Conservation (phyloP, 2,797 vertebrate species). For the Corythornis leucogaster region DNA sequence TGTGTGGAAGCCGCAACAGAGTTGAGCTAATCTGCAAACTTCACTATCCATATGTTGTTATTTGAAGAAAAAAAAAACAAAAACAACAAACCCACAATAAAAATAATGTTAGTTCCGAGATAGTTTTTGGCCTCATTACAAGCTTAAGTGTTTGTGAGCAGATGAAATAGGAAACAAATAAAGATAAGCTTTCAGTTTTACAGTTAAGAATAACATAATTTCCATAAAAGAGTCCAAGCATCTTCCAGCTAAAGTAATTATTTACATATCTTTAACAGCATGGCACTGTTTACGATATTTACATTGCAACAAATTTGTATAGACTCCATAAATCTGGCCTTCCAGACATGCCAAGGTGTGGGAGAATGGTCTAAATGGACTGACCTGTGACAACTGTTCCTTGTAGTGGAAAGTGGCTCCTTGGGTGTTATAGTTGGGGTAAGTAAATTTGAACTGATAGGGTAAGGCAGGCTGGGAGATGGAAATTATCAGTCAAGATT, state of each 20-base stretch:
- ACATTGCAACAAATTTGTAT: not conserved
- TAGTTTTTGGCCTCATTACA: not conserved
- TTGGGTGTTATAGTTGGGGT: not conserved
- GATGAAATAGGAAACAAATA: not conserved
- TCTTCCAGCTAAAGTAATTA: not conserved
- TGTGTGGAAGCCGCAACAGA: not conserved
- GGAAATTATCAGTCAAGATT: conserved; percentile 54
- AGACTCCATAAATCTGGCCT: not conserved
- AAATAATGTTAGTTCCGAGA: not conserved
- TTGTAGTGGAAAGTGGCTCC: not conserved
- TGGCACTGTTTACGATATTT: not conserved
- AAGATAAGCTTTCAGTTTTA: not conserved
- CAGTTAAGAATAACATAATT: not conserved
- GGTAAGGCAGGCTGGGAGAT: not conserved
- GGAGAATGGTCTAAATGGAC: not conserved
- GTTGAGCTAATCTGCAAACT: not conserved
- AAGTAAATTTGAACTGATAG: conserved; percentile 27
- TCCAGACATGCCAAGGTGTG: not conserved
- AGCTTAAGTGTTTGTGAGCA: not conserved
- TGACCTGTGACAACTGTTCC: not conserved
- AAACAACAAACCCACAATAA: not conserved
- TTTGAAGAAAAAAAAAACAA: not conserved
- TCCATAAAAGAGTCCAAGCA: not conserved
- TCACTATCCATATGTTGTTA: not conserved
- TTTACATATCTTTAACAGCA: not conserved